Base-by-base conservation (phyloP, 2,113 vertebrate genomes). In the Mastomys coucha region DNA sequence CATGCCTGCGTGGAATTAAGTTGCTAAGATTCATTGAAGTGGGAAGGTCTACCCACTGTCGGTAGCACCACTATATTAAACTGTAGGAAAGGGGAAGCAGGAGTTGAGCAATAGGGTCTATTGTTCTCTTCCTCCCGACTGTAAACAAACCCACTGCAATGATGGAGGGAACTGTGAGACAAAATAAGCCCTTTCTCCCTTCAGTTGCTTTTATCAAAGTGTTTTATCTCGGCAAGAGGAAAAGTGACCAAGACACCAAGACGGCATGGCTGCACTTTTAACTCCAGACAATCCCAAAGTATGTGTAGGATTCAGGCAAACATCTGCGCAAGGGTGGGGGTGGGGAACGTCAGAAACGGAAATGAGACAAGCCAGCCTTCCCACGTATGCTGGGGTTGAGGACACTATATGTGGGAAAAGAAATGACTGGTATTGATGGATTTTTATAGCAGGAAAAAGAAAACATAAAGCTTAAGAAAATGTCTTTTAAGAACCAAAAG, bases 381-480 rank as follows among this genome's bases (percentile, higher is more conserved):
- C 65, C 26, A 33, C 24, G 4, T 5, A 33, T 77, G 75, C 75
- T 77, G 75, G 42, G 42, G 42, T 14, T 49, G 42, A 49, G 13
- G 53, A n/a, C 53, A 5, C 63, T 56, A 22, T 20, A 51, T 26
- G 16, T 1, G 1, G 72, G n/a, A 78, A 78, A 63, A 31, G 49
- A 84, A 93, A 93, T 13, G 14, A 9, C 51, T 77, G 51, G 4
- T 33, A 20, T 17, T 33, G 22, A 49, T 36, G 36, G 12, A 31
- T 24, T 89, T 49, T 69, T 67, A 70, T 26, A 70, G 72, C 36
- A 60, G 91, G 45, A 58, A 70, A 33, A 19, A 20, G 45, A 91
- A 89, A 65, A 80, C 17, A 82, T n/a, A 75, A 95, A 67, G 49
- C 58, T 91, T 58, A n/a, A 58, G 75, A 80, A 92, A 67, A 19